Evolutionary conservation across 2,113 vertebrate species (phyloP), one percentile per base, ranked within the genome.

Genomic region (Macquaria ambigua): DNA sequence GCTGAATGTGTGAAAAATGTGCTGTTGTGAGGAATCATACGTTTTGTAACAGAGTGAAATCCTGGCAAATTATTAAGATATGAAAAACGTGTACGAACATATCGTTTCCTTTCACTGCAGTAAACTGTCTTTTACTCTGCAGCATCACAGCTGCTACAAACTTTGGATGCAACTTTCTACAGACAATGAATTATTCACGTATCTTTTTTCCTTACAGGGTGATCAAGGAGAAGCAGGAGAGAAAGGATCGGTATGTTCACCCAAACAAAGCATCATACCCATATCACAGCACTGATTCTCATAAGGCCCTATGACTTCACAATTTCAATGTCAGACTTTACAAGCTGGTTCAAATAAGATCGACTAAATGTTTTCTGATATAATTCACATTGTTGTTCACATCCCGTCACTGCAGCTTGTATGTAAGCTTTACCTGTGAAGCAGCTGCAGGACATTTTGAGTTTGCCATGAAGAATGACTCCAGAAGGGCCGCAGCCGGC

Each of bases 161-260:
- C 61, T 28, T 3, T n/a, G 25, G 20, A 59, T 21, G 4, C 39
- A 31, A 8, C 20, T 70, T 43, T 41, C 5, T 83, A 37, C 25
- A 46, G 15, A 63, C 52, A 18, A 59, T 31, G 61, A 37, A 5
- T 43, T 14, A 53, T 50, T 28, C 31, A 4, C 0, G 0, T 1
- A 1, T 48, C 2, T 68, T 62, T 48, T 90, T 31, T 46, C 46
- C 18, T 86, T 76, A 8, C 88, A 96, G 95, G 95, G 95, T 3
- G 95, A 96, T 5, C 39, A 92, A 77, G 95, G 95, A 75, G 95
- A 96, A 82, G 46, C 77, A n/a, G 95, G 95, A 69, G 93, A 95
- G 84, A 96, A 95, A 91, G 95, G 95, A 91, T 94, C 95, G 84
- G 95, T 96, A 91, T 1, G 94, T 93, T 58, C 28, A 11, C 20